Conservation (phyloP, 2,113 vertebrate species). For the Rhea pennata region DNA sequence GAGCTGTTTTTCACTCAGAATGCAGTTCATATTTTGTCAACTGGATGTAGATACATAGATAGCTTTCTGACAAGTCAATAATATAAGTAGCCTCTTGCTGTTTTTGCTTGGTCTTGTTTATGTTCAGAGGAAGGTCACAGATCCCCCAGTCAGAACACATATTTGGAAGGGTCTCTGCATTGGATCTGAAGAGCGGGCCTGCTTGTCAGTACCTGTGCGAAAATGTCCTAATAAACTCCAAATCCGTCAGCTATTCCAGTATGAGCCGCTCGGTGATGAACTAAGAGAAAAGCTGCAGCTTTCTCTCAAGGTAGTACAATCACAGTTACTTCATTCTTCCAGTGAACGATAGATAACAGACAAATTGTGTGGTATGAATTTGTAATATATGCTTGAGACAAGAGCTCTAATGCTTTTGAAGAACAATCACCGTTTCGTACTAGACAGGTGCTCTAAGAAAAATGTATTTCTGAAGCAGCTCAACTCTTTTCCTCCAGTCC, state of each 20-base stretch:
- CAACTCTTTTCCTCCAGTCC: not conserved
- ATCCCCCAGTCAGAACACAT: conserved; percentile 59
- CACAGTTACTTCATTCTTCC: not conserved
- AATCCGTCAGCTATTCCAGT: conserved; percentile 84
- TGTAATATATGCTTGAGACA: not conserved
- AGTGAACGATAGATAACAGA: not conserved
- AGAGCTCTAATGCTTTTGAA: not conserved
- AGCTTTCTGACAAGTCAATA: not conserved
- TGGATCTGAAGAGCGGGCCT: conserved; percentile 7
- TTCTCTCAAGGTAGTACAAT: conserved; percentile 82
- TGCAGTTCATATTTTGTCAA: not conserved
- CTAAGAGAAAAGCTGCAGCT: conserved; percentile 78
- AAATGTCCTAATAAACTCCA: conserved; percentile 84
- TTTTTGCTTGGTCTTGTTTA: not conserved
- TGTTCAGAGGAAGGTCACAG: conserved; percentile 75
- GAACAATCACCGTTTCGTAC: not conserved
- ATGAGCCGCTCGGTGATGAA: conserved; percentile 70
- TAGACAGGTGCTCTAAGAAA: not conserved
- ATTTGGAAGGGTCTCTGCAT: conserved; percentile 75
- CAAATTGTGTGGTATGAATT: not conserved
- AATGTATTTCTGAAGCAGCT: not conserved
- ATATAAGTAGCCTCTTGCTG: not conserved
- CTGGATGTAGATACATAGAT: not conserved
- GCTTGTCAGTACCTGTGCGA: conserved; percentile 7
- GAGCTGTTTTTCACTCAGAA: not conserved